Percentiles rank a stretch among this genome's conserved stretches.
phyloP scores from a whole-genome alignment of 2,797 vertebrate species.

The Pipistrellus nathusii region DNA sequence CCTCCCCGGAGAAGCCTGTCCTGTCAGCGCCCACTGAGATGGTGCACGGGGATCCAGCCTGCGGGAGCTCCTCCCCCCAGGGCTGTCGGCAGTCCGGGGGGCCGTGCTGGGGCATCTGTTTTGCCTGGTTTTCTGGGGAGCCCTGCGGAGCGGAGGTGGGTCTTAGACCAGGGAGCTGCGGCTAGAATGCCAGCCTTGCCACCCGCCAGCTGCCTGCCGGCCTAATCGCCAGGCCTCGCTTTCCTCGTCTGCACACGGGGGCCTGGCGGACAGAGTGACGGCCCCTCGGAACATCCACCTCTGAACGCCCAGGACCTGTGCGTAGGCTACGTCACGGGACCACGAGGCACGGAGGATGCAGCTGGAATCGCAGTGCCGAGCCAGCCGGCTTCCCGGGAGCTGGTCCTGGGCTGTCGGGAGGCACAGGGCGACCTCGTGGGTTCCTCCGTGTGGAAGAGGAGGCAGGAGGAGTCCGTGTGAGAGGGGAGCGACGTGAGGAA shows the following conservation, averaged over 20 bases:
- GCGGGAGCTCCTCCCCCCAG: not conserved
- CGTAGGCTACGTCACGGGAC: not conserved
- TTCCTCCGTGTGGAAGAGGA: not conserved
- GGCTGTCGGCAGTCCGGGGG: accelerated
- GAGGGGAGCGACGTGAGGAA: not conserved
- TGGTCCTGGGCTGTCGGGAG: not conserved
- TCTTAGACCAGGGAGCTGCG: not conserved
- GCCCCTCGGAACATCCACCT: not conserved
- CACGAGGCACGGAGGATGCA: not conserved
- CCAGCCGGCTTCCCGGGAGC: not conserved
- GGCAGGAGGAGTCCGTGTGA: not conserved
- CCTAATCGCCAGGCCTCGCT: not conserved
- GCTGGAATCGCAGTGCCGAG: not conserved
- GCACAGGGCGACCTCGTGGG: not conserved
- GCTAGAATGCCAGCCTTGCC: not conserved
- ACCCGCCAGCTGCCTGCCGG: not conserved
- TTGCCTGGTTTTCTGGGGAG: not conserved
- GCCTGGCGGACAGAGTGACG: not conserved
- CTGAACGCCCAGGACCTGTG: not conserved
- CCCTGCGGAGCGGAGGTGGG: not conserved
- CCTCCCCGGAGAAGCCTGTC: not conserved
- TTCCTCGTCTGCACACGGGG: not conserved
- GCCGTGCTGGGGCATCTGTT: not conserved
- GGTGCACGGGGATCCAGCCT: not conserved
- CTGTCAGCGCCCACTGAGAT: too few species aligned